Evolutionary conservation across 2,888 invertebrate species (phyloP), one percentile per base, ranked within the genome.

Genomic region (Buathra laborator): DNA sequence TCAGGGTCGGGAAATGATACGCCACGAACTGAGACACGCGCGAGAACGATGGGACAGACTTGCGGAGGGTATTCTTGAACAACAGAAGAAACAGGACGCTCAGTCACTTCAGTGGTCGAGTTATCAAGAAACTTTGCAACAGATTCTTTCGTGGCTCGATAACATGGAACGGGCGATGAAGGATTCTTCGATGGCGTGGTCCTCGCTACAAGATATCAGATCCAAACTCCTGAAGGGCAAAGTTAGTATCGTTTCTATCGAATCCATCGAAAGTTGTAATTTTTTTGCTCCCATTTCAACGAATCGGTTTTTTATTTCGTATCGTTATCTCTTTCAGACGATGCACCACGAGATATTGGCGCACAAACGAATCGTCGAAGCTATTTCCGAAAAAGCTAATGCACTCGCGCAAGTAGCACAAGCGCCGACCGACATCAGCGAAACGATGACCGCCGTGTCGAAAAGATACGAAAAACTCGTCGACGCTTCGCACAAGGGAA

Each of bases 311-410:
- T 32, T 71, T 68, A 48, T 9, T 53, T 80, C 9, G 53, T 29
- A 24, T 24, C 3, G 66, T 77, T 59, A 0, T 70, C 64, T 67
- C 46, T 86, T 88, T 29, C 89, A 96, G 95, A 97, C 97, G 0
- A 95, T 97, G 67, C 95, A 97, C 76, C 98, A 99, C 94, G 99
- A 99, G 94, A 97, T 98, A 32, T 94, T 96, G 81, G 97, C 98
- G 0, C 98, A 99, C 92, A 98, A 98, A 93, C 95, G 98, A 88
- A 96, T 98, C 5, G 96, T 99, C 59, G 99, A 99, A 94, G 97
- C 97, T 5, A 96, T 99, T 1, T 97, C 97, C 7, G 98, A 98
- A 91, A 99, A 98, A 93, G 98, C 98, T 0, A 96, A 97, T 88
- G 95, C 95, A 19, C 93, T 97, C 12, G 95, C 97, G 3, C 95